A percentile compares a stretch with the other conserved stretches of the same genome.
These are phyloP conservation scores for Kryptolebias ocellatus DNA, from an alignment of 2,797 vertebrate species.

Conservation along the genomic window DNA sequence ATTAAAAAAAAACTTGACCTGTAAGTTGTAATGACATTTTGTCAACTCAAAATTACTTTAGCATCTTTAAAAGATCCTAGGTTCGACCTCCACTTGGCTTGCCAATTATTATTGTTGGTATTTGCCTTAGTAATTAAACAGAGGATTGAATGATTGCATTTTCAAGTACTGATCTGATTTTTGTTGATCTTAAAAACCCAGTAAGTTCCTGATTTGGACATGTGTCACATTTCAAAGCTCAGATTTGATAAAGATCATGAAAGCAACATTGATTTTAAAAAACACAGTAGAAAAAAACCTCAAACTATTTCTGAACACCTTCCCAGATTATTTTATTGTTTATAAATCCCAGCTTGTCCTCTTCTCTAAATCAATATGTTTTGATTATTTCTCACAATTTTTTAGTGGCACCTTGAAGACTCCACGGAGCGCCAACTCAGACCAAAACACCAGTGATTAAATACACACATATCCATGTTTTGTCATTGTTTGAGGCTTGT, in stretches of 20 bases:
- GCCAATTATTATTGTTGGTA: too few relatives aligned
- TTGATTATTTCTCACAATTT: background rate
- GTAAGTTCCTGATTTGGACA: background rate
- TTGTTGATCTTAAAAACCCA: background rate
- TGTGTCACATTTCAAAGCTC: background rate
- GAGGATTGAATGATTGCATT: background rate
- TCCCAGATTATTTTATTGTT: too few relatives aligned
- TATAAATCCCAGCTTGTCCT: too few relatives aligned
- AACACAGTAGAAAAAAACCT: background rate
- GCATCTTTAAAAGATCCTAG: too few relatives aligned
- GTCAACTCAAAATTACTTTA: too few relatives aligned
- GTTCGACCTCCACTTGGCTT: too few relatives aligned
- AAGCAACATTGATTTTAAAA: background rate
- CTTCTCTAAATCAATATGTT: too few relatives aligned
- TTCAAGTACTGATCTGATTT: background rate
- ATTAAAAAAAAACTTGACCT: too few relatives aligned
- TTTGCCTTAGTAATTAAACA: too few relatives aligned
- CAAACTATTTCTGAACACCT: too few relatives aligned
- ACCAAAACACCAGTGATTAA: background rate
- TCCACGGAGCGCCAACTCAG: constrained; percentile 9
- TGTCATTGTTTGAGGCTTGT: background rate
- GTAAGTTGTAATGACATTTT: too few relatives aligned
- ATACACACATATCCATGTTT: constrained; percentile 1
- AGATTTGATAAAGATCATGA: background rate
- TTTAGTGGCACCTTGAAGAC: constrained; percentile 23